Base-by-base conservation (phyloP, 1,140 invertebrate genomes). In the Dryas iulia region DNA sequence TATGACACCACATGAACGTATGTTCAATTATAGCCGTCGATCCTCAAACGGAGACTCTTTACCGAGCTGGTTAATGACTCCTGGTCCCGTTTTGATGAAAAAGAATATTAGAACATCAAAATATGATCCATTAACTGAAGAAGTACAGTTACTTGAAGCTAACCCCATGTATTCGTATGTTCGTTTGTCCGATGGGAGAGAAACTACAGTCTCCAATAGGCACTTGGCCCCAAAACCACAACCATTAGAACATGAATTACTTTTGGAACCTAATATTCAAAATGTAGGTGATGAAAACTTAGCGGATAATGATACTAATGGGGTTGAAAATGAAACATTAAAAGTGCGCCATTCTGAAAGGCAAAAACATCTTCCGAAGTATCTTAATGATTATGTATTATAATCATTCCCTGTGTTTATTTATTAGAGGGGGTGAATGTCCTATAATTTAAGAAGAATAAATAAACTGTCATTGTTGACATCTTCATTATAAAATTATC, bases 131-230 rank as follows among this genome's bases (percentile, higher is more conserved):
- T 8, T 64, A 25, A 64, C 75, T 12, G 75, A 77, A 53, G 74
- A 77, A 60, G 72, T 71, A 3, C 52, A 76, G 12, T 53, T 77
- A 3, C 30, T 77, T 14, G 53, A 77, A 63, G 52, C 26, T 3
- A 79, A 76, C 39, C 77, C 77, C 7, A 12, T 47, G 7, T 74
- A 73, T 35, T 79, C 77, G 1, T 67, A 47, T 26, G 63, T 79
- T 10, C 25, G 72, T 58, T 18, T 69, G 11, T 23, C 23, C 5
- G 54, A 28, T 12, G 54, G 25, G 8, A 21, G 54, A 11, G 54
- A 23, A 23, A 53, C 47, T 8, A 53, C 47, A 2, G 21, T 53
- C 21, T 53, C 47, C 2, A 53, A 53, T 53, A 31, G 30, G 30
- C n/a, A n/a, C n/a, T n/a, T n/a, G n/a, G n/a, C n/a, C n/a, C 30